Percentiles rank a stretch among this genome's conserved stretches.
Conservation (phyloP, 2,113 vertebrate species). For the Andinoacara biseriatus region DNA sequence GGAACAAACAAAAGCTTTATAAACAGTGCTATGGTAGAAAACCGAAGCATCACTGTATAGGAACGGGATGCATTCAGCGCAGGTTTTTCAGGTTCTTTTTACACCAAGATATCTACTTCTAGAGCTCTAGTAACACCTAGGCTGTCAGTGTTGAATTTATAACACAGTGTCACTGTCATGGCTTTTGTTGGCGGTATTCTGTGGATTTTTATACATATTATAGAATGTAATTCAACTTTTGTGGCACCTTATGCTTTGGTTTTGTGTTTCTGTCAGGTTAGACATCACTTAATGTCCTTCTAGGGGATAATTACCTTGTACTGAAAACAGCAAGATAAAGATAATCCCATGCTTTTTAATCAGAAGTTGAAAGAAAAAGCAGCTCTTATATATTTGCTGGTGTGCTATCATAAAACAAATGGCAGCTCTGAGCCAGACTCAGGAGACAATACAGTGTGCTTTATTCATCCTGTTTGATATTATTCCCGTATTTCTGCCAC, state of each 20-base stretch:
- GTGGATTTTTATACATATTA: background rate
- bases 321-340: background rate
- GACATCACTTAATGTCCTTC: background rate
- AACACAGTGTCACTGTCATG: background rate
- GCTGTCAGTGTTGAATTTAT: background rate
- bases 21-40: background rate
- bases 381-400: background rate
- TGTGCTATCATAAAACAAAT: background rate
- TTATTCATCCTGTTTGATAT: background rate
- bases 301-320: background rate
- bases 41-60: conserved; percentile 4
- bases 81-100: conserved; percentile 11
- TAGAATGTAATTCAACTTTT: background rate
- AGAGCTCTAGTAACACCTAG: background rate
- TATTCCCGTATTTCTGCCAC: background rate
- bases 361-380: background rate
- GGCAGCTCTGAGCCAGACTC: background rate
- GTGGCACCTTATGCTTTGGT: background rate
- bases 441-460: background rate
- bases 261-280: background rate
- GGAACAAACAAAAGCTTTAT: background rate
- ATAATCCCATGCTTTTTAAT: background rate
- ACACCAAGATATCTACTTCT: background rate
- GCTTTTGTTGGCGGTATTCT: background rate
- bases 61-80: background rate